Conservation (phyloP, 2,113 vertebrate genomes). For the Apodemus sylvaticus region DNA sequence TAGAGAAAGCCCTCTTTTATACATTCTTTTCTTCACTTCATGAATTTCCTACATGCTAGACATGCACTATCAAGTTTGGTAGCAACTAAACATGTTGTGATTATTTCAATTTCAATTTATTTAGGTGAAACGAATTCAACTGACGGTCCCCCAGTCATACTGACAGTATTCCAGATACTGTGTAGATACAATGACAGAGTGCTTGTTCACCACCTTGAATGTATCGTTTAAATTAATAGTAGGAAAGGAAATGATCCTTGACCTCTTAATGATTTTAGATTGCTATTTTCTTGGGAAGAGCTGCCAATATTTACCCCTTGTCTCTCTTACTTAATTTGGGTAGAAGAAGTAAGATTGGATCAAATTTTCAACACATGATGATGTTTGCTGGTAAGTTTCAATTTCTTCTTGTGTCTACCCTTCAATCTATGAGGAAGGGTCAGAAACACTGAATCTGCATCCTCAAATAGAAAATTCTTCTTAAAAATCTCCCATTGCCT, state of each 20-base stretch:
- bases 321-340: slow-evolving; percentile 98
- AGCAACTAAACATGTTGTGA: background rate
- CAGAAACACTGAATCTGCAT: background rate
- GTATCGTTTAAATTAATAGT: slow-evolving; percentile 12
- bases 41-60: slow-evolving; percentile 14
- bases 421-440: background rate
- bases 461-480: background rate
- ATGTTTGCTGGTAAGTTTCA: slow-evolving; percentile 95
- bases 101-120: slow-evolving; percentile 45
- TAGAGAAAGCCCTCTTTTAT: background rate
- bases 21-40: slow-evolving; percentile 15
- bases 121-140: background rate
- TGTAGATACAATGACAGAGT: background rate
- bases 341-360: slow-evolving; percentile 95
- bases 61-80: background rate
- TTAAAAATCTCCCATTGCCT: background rate
- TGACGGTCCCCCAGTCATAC: background rate
- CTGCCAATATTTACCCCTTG: slow-evolving; percentile 99
- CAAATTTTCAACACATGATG: slow-evolving; percentile 99
- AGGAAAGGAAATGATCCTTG: slow-evolving; percentile 84
- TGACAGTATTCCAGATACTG: background rate
- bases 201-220: background rate
- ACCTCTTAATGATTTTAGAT: slow-evolving; percentile 87
- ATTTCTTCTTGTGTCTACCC: background rate
- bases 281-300: slow-evolving; percentile 97